Conservation (phyloP, 2,888 invertebrate species). For the Geophilus truncorum region DNA sequence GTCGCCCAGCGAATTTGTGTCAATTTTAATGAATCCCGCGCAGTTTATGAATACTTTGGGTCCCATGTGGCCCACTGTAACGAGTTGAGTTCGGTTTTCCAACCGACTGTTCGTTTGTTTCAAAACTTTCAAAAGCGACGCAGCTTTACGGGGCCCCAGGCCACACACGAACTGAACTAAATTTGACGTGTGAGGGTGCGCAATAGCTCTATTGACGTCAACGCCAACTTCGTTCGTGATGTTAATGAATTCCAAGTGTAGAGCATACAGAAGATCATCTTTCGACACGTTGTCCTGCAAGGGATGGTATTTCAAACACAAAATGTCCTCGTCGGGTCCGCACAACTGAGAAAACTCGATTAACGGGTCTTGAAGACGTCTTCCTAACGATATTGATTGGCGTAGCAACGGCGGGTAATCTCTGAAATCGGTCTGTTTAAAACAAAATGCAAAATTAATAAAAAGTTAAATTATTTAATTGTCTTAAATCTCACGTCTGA, state of each 20-base stretch:
- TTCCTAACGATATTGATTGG: conserved; percentile 87
- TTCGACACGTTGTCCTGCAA: conserved; percentile 60
- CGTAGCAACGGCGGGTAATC: conserved; percentile 87
- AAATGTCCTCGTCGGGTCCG: conserved; percentile 91
- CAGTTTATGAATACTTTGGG: conserved; percentile 98
- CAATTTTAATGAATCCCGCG: conserved; percentile 98
- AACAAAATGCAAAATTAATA: neutral
- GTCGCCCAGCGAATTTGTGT: conserved; percentile 90
- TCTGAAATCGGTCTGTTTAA: conserved; percentile 67
- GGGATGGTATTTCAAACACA: conserved; percentile 87
- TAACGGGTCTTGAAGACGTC: conserved; percentile 90
- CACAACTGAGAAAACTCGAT: conserved; percentile 94
- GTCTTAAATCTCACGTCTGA: conserved; percentile 58
- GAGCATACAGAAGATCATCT: conserved; percentile 77
- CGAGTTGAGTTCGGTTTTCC: conserved; percentile 91
- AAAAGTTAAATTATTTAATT: neutral
- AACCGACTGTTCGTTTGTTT: conserved; percentile 74
- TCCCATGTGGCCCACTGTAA: conserved; percentile 94
- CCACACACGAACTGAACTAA: conserved; percentile 96
- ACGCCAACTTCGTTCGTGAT: conserved; percentile 97
- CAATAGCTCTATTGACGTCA: conserved; percentile 88
- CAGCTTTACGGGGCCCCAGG: conserved; percentile 89
- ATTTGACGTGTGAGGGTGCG: conserved; percentile 79
- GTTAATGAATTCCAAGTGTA: conserved; percentile 84
- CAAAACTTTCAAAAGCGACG: conserved; percentile 69